These are phyloP conservation scores for Amblyraja radiata DNA, from an alignment of 2,797 vertebrate genomes.

Conservation along the genomic window DNA sequence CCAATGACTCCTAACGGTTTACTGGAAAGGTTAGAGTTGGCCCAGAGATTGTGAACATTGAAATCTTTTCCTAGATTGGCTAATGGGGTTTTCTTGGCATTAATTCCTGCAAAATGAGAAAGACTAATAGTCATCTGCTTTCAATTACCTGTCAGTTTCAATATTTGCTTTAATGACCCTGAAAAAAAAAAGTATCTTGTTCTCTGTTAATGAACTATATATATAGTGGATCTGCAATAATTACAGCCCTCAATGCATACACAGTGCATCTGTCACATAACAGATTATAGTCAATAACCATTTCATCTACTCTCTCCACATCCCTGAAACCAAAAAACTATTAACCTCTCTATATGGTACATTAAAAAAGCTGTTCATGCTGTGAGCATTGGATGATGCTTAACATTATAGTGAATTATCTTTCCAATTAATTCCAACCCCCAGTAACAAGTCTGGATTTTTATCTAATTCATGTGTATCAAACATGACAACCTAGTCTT, in stretches of 20 bases:
- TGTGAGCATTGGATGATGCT: not conserved
- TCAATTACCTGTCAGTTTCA: not conserved
- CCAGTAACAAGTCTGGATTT: not conserved
- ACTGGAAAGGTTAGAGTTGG: slow-evolving; percentile 64
- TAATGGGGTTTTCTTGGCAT: slow-evolving; percentile 68
- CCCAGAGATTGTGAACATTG: slow-evolving; percentile 65
- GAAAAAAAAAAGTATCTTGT: not conserved
- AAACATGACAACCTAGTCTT: not conserved
- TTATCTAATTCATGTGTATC: not conserved
- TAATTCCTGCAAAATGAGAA: slow-evolving; percentile 65
- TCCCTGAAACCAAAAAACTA: not conserved
- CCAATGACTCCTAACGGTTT: slow-evolving; percentile 57
- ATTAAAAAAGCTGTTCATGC: not conserved
- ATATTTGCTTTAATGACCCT: not conserved
- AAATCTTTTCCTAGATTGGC: slow-evolving; percentile 69
- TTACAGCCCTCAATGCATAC: not conserved
- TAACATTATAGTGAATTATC: not conserved
- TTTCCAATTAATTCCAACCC: not conserved
- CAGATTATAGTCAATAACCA: not conserved
- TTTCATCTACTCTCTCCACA: not conserved
- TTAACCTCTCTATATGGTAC: not conserved
- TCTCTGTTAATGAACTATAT: not conserved
- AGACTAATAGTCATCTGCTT: not conserved
- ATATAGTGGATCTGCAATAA: not conserved
- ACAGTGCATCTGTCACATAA: not conserved